phyloP scores from a whole-genome alignment of 2,797 vertebrate species.

The Acanthurus leucopareius region DNA sequence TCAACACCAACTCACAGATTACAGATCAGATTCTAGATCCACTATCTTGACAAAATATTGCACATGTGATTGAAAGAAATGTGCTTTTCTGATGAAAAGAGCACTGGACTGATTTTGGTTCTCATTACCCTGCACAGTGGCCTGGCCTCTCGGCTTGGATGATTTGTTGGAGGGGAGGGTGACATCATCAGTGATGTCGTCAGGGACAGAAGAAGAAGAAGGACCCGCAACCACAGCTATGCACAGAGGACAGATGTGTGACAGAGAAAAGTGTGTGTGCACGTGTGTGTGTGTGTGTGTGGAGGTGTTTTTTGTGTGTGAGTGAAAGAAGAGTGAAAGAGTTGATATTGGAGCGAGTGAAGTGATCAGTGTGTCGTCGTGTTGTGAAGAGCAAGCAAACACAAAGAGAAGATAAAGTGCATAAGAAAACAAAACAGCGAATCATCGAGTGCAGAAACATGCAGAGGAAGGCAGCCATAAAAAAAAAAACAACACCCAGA shows the following conservation, averaged over 20 bases:
- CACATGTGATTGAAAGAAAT: background rate
- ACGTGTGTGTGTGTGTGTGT: background rate
- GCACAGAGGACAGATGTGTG: slow-evolving; percentile 74
- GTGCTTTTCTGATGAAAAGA: background rate
- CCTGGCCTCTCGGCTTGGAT: slow-evolving; percentile 75
- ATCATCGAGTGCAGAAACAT: slow-evolving; percentile 69
- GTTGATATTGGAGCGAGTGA: background rate
- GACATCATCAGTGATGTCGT: slow-evolving; percentile 84
- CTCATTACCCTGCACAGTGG: slow-evolving; percentile 74
- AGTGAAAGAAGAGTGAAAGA: slow-evolving; percentile 7
- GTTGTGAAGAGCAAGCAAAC: slow-evolving; percentile 27
- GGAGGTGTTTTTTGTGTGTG: slow-evolving; percentile 20
- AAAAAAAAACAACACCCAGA: background rate
- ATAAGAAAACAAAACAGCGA: slow-evolving; percentile 53
- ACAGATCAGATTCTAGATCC: background rate
- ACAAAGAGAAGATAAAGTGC: slow-evolving; percentile 23
- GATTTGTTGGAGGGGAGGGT: slow-evolving; percentile 76
- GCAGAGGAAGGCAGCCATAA: slow-evolving; percentile 60
- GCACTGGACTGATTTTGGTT: background rate
- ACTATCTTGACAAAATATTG: background rate
- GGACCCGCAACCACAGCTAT: slow-evolving; percentile 87
- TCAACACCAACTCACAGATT: background rate
- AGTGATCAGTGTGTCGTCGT: background rate
- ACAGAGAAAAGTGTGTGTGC: slow-evolving; percentile 30
- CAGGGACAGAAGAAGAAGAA: slow-evolving; percentile 84